Base-by-base conservation (phyloP, 2,797 vertebrate genomes). In the Taeniopygia guttata region DNA sequence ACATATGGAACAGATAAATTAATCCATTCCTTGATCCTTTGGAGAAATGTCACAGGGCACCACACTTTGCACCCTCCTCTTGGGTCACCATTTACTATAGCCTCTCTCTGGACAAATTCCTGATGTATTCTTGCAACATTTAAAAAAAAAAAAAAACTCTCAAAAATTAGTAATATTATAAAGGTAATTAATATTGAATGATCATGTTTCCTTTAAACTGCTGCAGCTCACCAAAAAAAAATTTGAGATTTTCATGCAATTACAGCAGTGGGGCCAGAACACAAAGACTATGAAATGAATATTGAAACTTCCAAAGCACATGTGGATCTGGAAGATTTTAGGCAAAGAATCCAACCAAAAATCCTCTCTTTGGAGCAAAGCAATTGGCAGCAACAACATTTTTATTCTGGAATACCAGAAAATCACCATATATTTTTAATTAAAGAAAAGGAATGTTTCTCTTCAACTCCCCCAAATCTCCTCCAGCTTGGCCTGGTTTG, bases 351-450 rank as follows among this genome's bases (percentile, higher is more conserved):
- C 42, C 69, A 60, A 93, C 9, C 21, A 62, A 59, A 84, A 60
- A 79, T 22, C 2, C 21, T 23, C 51, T 30, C 48, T 60, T 84
- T 36, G 36, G 62, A 73, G 15, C 14, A 20, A 78, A 46, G 20
- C 29, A 34, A 68, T 21, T 45, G 87, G 75, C 84, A 91, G 73
- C n/a, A 43, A 27, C 3, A 32, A 78, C 43, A 60, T 95, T 84
- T 36, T 87, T 56, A 78, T 77, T 93, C 78, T 78, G 93, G 64
- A 82, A 75, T 42, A 83, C 16, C 84, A 87, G 89, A 86, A 96
- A 93, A 90, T 93, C 34, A 67, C 59, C 52, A 56, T 17, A 16
- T 69, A 75, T 19, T 63, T 86, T 91, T 90, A 95, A 96, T 87
- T 82, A 90, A 87, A 56, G 48, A 32, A 66, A 60, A 30, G 51